Evolutionary conservation across 2,888 invertebrate genomes (phyloP).

Genomic region (Clistopyga incitator): DNA sequence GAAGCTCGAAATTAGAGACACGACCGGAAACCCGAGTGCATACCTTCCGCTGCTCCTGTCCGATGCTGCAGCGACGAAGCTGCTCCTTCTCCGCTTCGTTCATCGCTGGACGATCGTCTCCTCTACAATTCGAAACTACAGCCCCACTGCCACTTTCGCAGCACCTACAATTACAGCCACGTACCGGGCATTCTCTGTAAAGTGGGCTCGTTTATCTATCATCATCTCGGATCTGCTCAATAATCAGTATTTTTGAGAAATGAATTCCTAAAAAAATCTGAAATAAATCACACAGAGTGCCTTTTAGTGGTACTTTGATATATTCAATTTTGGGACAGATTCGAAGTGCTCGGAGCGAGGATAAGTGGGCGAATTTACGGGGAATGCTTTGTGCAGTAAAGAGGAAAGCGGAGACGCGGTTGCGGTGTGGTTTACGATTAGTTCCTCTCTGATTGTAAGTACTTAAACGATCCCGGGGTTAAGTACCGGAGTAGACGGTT

Average conservation of each 20-base stretch:
- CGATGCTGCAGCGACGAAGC: not conserved
- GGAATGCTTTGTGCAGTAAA: not conserved
- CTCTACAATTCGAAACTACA: constrained; percentile 14
- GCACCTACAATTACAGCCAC: constrained; percentile 35
- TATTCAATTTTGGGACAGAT: too few species aligned
- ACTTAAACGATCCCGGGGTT: constrained; percentile 38
- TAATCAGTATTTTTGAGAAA: too few species aligned
- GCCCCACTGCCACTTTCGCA: not conserved
- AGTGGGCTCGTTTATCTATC: too few species aligned
- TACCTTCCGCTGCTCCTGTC: not conserved
- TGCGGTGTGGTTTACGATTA: constrained; percentile 48
- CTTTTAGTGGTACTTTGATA: too few species aligned
- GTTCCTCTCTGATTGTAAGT: constrained; percentile 36
- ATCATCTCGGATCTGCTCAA: too few species aligned
- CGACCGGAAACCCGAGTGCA: constrained; percentile 15
- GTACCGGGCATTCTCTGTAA: too few species aligned
- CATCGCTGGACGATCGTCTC: constrained; percentile 31
- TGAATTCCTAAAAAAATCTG: too few species aligned
- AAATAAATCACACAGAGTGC: too few species aligned
- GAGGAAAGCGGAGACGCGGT: not conserved
- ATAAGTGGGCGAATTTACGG: too few species aligned
- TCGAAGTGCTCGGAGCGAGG: too few species aligned
- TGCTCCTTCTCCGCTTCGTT: not conserved
- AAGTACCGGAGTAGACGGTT: constrained; percentile 34
- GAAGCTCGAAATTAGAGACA: constrained; percentile 37